These are phyloP conservation scores for Gonatopus flavifemur DNA, from an alignment of 1,140 invertebrate species.

Conservation along the genomic window DNA sequence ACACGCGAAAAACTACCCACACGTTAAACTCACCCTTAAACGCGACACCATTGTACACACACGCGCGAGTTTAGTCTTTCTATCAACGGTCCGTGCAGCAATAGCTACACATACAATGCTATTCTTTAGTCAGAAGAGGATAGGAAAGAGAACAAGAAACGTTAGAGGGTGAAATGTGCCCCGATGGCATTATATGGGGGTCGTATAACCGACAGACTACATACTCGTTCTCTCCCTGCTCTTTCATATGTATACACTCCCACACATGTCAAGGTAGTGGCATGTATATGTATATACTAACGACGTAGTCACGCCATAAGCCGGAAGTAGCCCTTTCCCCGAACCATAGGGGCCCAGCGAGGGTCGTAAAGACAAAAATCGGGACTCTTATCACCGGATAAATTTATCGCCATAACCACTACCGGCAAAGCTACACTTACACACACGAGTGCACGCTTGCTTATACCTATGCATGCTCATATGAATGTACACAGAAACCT, in stretches of 20 bases:
- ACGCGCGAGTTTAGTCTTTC: too few species aligned
- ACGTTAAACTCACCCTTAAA: neutral
- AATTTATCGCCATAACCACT: slow-evolving; percentile 36
- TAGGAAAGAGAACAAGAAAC: too few species aligned
- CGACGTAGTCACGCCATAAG: slow-evolving; percentile 33
- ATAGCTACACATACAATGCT: too few species aligned
- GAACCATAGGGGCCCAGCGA: slow-evolving; percentile 13
- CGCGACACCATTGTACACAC: too few species aligned
- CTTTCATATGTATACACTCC: too few species aligned
- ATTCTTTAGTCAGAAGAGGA: too few species aligned
- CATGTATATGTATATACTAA: neutral
- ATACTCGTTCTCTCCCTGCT: neutral
- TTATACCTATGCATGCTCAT: neutral
- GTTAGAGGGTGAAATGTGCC: slow-evolving; percentile 23
- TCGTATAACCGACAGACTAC: neutral
- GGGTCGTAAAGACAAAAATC: slow-evolving; percentile 44
- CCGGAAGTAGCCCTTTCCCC: slow-evolving; percentile 23
- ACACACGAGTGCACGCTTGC: neutral
- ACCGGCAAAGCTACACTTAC: neutral
- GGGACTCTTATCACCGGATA: slow-evolving; percentile 34
- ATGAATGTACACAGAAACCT: too few species aligned
- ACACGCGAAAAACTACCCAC: slow-evolving; percentile 28
- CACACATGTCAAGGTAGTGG: too few species aligned
- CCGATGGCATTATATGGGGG: slow-evolving; percentile 20
- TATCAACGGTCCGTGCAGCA: too few species aligned